Base-by-base conservation (phyloP, 2,888 invertebrate genomes). In the Branchellion lobata region DNA sequence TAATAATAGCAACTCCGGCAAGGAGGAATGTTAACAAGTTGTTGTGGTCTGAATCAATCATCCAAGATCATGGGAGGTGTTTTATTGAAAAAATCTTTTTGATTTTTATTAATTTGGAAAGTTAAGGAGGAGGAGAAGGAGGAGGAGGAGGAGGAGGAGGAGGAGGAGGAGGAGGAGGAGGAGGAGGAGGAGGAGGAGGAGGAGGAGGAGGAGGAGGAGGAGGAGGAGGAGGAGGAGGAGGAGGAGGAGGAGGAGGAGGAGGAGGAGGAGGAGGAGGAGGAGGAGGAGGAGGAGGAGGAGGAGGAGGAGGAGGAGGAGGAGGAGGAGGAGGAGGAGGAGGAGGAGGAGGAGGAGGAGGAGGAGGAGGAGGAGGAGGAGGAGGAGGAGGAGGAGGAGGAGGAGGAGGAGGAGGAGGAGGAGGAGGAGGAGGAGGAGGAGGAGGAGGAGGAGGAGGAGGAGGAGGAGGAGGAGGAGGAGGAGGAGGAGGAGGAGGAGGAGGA, bases 141-240 rank as follows among this genome's bases (percentile, higher is more conserved):
- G 81, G 72, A 80, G 72, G 76, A 76, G 81, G 61, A 81, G 81
- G 72, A 80, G 77, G 72, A 81, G 81, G 47, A 81, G 72, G 57
- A 81, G 77, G 71, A 81, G 81, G 77, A 81, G 81, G 69, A 79
- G 80, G 76, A 81, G 81, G 69, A 75, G 79, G 75, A 75, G 81
- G 75, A 81, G 81, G 73, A 81, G 81, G 69, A 75, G 79, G 76
- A 81, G 79, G 71, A 81, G 80, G 69, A 81, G 76, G 75, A 81
- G 79, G 34, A 79, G 76, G 75, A 81, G 74, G 71, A 81, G 79
- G 76, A 79, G 81, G 75, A 76, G 77, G 71, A 81, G 81, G 71
- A 81, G 81, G 75, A 81, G 81, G 76, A 81, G 81, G 76, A 79
- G 81, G 79, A 79, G 80, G 74, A 81, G 81, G 65, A 81, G 80